Percentiles rank a stretch among this genome's conserved stretches.
phyloP scores from a whole-genome alignment of 2,888 invertebrate species.

The Sphaerophoria taeniata region DNA sequence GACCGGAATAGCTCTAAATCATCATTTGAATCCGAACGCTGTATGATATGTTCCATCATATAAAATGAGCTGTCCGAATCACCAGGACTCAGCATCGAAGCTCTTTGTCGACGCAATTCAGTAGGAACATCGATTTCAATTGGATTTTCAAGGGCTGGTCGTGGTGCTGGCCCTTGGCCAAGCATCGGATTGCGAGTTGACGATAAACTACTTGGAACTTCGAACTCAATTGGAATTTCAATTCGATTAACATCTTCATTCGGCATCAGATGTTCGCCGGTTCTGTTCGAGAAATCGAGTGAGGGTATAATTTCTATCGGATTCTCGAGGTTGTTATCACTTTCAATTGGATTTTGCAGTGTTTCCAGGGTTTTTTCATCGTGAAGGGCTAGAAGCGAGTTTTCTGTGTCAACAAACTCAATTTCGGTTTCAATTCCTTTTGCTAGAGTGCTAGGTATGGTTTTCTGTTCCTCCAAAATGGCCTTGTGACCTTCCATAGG shows the following conservation, averaged over 20 bases:
- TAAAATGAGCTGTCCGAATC: constrained; percentile 43
- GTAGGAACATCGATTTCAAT: constrained; percentile 35
- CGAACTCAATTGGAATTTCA: constrained; percentile 18
- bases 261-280: not conserved
- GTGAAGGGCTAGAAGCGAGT: not conserved
- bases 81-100: constrained; percentile 17
- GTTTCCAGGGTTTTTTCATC: not conserved
- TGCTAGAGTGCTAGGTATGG: not conserved
- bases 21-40: constrained; percentile 47
- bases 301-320: constrained; percentile 1
- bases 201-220: not conserved
- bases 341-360: not conserved
- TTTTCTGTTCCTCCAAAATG: no score
- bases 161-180: not conserved
- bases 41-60: constrained; percentile 23
- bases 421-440: not conserved
- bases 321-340: constrained; percentile 1
- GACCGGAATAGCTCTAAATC: constrained; percentile 47
- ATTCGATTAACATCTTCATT: not conserved
- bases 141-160: not conserved
- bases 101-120: constrained; percentile 2
- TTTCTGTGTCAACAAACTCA: constrained; percentile 19
- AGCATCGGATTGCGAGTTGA: constrained; percentile 8
- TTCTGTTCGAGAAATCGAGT: not conserved
- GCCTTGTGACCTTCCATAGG: not conserved